These are phyloP conservation scores for Brenthis hecate DNA, from an alignment of 2,888 invertebrate species.

Conservation along the genomic window DNA sequence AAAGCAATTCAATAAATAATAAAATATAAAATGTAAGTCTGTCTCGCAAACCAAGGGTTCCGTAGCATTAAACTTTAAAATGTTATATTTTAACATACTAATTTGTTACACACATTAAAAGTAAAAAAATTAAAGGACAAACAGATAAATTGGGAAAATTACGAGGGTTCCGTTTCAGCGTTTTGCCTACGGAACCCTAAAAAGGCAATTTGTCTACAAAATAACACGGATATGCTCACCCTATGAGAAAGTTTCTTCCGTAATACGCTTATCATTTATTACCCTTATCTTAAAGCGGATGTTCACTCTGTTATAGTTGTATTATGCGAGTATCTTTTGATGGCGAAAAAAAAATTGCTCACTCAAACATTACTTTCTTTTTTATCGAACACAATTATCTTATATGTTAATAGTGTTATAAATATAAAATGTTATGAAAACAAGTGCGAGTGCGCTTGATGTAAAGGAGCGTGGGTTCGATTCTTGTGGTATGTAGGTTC, in stretches of 20 bases:
- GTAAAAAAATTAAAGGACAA: too few relatives aligned
- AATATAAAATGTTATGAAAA: slow-evolving; percentile 2
- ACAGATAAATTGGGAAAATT: too few relatives aligned
- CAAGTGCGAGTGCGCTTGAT: background rate
- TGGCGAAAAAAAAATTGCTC: slow-evolving; percentile 34
- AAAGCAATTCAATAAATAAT: too few relatives aligned
- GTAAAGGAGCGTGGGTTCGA: too few relatives aligned
- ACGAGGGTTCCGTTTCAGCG: too few relatives aligned
- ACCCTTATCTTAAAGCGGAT: slow-evolving; percentile 54
- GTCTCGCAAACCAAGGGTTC: too few relatives aligned
- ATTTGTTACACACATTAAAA: too few relatives aligned
- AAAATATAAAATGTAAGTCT: too few relatives aligned
- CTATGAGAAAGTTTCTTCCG: slow-evolving; percentile 16
- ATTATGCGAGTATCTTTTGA: slow-evolving; percentile 39
- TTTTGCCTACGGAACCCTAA: too few relatives aligned
- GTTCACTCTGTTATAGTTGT: slow-evolving; percentile 46
- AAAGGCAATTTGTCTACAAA: background rate
- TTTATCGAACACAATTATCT: slow-evolving; percentile 22
- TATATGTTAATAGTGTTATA: slow-evolving; percentile 21
- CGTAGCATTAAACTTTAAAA: too few relatives aligned
- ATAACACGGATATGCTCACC: slow-evolving; percentile 9
- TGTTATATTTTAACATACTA: too few relatives aligned
- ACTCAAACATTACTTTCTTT: slow-evolving; percentile 17
- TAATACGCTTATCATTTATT: slow-evolving; percentile 67
- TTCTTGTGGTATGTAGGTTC: too few relatives aligned